A percentile compares a stretch with the other conserved stretches of the same genome.
Evolutionary conservation across 2,888 invertebrate species (phyloP).

Genomic region (Volucella inflata): DNA sequence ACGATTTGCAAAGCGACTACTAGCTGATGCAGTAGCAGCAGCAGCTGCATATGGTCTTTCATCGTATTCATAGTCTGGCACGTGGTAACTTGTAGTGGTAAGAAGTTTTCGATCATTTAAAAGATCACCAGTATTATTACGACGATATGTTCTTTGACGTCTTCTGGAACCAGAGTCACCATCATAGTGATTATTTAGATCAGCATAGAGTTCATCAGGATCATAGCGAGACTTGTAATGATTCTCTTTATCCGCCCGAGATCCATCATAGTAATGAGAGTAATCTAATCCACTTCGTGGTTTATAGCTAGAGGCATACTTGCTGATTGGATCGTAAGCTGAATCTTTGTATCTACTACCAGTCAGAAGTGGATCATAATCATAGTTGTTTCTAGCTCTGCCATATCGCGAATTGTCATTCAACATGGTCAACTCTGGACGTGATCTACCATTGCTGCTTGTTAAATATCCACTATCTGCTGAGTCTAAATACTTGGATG

Average conservation of each 20-base stretch:
- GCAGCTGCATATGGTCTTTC: slow-evolving; percentile 59
- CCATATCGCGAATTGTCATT: slow-evolving; percentile 80
- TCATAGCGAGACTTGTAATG: slow-evolving; percentile 79
- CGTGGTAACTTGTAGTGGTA: slow-evolving; percentile 66
- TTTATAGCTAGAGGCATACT: slow-evolving; percentile 77
- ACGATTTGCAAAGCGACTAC: slow-evolving; percentile 80
- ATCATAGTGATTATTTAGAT: slow-evolving; percentile 77
- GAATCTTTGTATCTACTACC: slow-evolving; percentile 80
- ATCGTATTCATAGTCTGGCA: slow-evolving; percentile 73
- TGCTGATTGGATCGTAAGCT: slow-evolving; percentile 79
- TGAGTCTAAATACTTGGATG: slow-evolving; percentile 80
- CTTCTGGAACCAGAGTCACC: slow-evolving; percentile 54
- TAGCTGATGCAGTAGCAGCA: slow-evolving; percentile 67
- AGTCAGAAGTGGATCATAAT: slow-evolving; percentile 74
- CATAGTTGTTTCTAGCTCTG: slow-evolving; percentile 76
- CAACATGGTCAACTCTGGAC: slow-evolving; percentile 77
- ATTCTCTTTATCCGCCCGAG: slow-evolving; percentile 78
- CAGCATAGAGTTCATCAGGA: slow-evolving; percentile 77
- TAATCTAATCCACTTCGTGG: slow-evolving; percentile 77
- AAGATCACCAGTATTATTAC: slow-evolving; percentile 78
- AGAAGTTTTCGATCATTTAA: slow-evolving; percentile 50
- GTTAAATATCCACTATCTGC: slow-evolving; percentile 81
- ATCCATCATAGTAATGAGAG: slow-evolving; percentile 78
- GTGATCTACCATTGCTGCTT: slow-evolving; percentile 77
- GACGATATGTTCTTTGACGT: slow-evolving; percentile 79